These are phyloP conservation scores for Trichacis sp. DNA, from an alignment of 2,888 invertebrate species.

Conservation along the genomic window DNA sequence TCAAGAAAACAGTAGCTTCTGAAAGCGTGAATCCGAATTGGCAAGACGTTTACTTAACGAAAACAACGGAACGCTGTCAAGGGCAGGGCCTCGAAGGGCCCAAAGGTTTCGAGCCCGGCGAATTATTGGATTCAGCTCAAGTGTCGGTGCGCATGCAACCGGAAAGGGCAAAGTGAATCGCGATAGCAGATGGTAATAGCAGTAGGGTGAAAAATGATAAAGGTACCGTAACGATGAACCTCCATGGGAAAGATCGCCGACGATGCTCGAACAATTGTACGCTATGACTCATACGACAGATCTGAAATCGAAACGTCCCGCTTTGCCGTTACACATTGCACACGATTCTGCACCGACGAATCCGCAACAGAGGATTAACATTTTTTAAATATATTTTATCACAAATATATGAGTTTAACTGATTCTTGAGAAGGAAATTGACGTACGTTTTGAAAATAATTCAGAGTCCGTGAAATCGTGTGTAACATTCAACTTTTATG, in stretches of 20 bases:
- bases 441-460: no score
- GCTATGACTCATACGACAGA: conserved; percentile 40
- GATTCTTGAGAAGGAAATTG: no score
- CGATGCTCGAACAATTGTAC: conserved; percentile 41
- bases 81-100: conserved; percentile 12
- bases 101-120: conserved; percentile 12
- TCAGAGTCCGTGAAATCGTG: no score
- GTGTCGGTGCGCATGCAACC: conserved; percentile 26
- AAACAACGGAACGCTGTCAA: conserved; percentile 14
- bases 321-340: conserved; percentile 9
- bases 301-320: conserved; percentile 14
- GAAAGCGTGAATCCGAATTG: conserved; percentile 13
- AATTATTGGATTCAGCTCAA: conserved; percentile 22
- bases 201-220: conserved; percentile 47
- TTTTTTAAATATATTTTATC: no score
- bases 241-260: conserved; percentile 49
- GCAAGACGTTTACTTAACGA: conserved; percentile 8
- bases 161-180: conserved; percentile 24
- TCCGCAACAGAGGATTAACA: background rate
- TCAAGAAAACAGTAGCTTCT: no score
- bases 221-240: conserved; percentile 53
- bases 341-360: conserved; percentile 2
- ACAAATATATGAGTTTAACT: no score
- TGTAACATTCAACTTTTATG: no score
- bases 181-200: conserved; percentile 25